Base-by-base conservation (phyloP, 2,888 invertebrate species). In the Scaptomyza cyrtandrae region DNA sequence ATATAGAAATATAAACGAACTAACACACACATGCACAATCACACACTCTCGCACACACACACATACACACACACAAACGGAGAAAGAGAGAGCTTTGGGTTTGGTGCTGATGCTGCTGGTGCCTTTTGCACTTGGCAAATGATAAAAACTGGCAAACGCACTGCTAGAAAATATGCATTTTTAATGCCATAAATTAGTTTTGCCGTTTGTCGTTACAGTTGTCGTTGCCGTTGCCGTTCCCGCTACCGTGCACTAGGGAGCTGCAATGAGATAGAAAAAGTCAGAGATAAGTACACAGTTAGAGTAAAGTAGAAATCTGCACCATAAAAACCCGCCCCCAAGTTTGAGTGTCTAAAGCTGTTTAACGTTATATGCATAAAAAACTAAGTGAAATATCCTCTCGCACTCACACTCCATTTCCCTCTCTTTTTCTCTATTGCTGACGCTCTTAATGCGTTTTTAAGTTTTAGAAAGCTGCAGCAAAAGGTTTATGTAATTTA, bases 151-250 rank as follows among this genome's bases (percentile, higher is more conserved):
- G 65, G 73, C 71, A 69, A 41, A 75, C 74, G 78, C 79, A 80
- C 88, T 87, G 85, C 87, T 87, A 87, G 85, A 88, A 88, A 88
- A 87, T 87, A 85, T 89, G 75, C 87, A 89, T 89, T 87, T 86
- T 87, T 85, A 84, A 84, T 86, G 86, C 80, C 80, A 80, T 88
- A 86, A 82, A 88, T 86, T 83, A 88, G 86, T 86, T 89, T 86
- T 79, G 74, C 77, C 78, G 71, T 86, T 80, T 80, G 75, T 75
- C 57, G 66, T 63, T 56, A 33, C 44, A 16, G 53, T 50, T 44
- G 56, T 45, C 45, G 48, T 46, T 50, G 55, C 48, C 50, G 60
- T 50, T 54, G 57, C 43, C 11, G 41, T 35, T 45, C 35, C 35
- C 11, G 41, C 49, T 53, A 33, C 71, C 61, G 64, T 68, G 64